phyloP scores from a whole-genome alignment of 1,140 invertebrate species.

The Drosophila nannoptera region DNA sequence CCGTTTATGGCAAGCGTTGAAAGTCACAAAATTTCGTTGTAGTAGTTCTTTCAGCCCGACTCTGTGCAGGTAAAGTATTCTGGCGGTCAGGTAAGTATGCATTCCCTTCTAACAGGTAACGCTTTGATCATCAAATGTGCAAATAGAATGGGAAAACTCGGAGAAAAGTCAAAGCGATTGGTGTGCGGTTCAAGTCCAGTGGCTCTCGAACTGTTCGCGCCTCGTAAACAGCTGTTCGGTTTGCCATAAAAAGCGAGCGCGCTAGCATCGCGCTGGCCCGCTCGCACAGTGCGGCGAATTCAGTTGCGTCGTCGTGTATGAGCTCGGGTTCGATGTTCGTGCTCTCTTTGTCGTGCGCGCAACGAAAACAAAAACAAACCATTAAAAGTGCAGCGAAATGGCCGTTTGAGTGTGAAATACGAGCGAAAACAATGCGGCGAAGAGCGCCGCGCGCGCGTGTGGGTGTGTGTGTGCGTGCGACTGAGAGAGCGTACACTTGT shows the following conservation, averaged over 20 bases:
- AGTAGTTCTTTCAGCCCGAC: conserved; percentile 9
- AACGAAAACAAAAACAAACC: conserved; percentile 69
- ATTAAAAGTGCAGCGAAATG: conserved; percentile 63
- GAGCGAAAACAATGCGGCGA: conserved; percentile 62
- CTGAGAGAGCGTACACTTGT: conserved; percentile 61
- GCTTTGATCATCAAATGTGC: background rate
- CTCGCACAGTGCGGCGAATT: conserved; percentile 47
- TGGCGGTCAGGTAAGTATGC: conserved; percentile 58
- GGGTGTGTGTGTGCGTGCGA: conserved; percentile 21
- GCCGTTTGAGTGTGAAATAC: conserved; percentile 44
- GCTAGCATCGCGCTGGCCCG: conserved; percentile 39
- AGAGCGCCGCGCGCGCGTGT: conserved; percentile 25
- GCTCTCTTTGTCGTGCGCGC: conserved; percentile 37
- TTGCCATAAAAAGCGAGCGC: conserved; percentile 60
- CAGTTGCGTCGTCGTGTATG: conserved; percentile 4
- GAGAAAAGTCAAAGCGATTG: conserved; percentile 17
- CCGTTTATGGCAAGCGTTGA: conserved; percentile 69
- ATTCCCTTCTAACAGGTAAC: conserved; percentile 29
- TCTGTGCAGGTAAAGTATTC: conserved; percentile 36
- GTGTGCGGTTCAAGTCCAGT: conserved; percentile 16
- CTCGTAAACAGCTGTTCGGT: conserved; percentile 47
- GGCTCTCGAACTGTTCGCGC: conserved; percentile 49
- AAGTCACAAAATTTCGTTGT: conserved; percentile 61
- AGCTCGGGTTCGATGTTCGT: conserved; percentile 5
- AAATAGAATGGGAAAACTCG: background rate